phyloP scores from a whole-genome alignment of 2,113 vertebrate genomes.

The Bostrychus sinensis region DNA sequence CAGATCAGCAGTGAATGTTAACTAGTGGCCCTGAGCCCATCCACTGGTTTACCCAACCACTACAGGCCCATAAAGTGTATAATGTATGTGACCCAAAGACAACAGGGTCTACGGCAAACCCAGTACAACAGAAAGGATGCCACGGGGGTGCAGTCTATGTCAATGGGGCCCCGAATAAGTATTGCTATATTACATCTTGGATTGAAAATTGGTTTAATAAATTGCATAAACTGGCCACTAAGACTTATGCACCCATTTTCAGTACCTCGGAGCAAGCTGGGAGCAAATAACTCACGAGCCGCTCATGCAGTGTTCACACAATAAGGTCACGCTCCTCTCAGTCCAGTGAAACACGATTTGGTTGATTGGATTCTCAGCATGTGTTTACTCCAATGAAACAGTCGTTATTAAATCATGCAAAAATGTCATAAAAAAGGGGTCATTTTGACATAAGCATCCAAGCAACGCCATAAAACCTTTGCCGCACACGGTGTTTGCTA shows the following conservation, averaged over 20 bases:
- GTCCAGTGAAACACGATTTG: constrained; percentile 15
- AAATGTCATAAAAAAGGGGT: constrained; percentile 19
- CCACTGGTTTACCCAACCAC: too few species aligned
- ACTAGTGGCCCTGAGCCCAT: too few species aligned
- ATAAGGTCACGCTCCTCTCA: constrained; percentile 16
- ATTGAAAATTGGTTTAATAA: constrained; percentile 3
- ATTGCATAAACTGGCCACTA: constrained; percentile 1
- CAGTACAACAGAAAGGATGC: background rate
- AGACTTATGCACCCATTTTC: background rate
- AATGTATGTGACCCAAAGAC: background rate
- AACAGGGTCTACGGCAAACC: background rate
- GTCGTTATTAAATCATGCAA: constrained; percentile 27
- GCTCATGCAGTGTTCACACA: constrained; percentile 23
- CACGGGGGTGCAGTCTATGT: background rate
- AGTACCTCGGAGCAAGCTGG: constrained; percentile 19
- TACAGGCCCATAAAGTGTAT: background rate
- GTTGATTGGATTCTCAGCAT: constrained; percentile 13
- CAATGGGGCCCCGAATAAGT: background rate
- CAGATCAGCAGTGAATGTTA: too few species aligned
- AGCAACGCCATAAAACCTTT: constrained; percentile 22
- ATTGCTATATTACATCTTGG: background rate
- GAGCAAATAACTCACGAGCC: constrained; percentile 33
- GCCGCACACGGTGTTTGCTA: constrained; percentile 18
- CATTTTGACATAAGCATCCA: constrained; percentile 11
- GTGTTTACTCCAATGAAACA: constrained; percentile 24